Base-by-base conservation (phyloP, 2,888 invertebrate genomes). In the Drosophila diplacantha region DNA sequence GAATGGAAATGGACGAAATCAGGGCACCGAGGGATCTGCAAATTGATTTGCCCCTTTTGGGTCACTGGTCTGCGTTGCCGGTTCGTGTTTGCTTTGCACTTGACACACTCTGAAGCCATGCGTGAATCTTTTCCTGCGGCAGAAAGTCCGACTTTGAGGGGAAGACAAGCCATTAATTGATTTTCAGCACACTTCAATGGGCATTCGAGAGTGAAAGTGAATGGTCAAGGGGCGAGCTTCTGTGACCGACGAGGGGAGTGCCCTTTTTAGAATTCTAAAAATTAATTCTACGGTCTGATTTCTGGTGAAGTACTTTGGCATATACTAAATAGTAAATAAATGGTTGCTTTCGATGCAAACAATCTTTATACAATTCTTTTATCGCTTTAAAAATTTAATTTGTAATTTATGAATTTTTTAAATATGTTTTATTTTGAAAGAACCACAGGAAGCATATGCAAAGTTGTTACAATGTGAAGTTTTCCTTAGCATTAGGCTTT, bases 51-150 rank as follows among this genome's bases (percentile, higher is more conserved):
- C 47, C 71, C 54, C 58, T 56, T 59, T 58, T 58, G 58, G 58
- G 58, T 59, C 57, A 54, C 41, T 53, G 57, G 54, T 22, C 50
- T 20, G 20, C 43, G 61, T 38, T 61, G 69, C 32, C 16, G 8
- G 9, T 38, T 35, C 54, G 59, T 76, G 75, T 82, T 81, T 82
- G 78, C 57, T 56, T 69, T 81, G 80, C 76, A 75, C 79, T 81
- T 81, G 80, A 82, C 83, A 82, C 71, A 76, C 71, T 73, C 69
- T 72, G 72, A 73, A 77, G 73, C 75, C 79, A 81, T 75, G 77
- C 80, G 77, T 76, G 76, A 79, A 74, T 74, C 75, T 73, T 70
- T 56, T n/a, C 22, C 51, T 31, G 24, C n/a, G 58, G 37, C 69
- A 64, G 22, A 49, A 66, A 74, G 65, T 71, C 68, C 63, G 75